Evolutionary conservation across 2,113 vertebrate species (phyloP).

Genomic region (Scomber colias): DNA sequence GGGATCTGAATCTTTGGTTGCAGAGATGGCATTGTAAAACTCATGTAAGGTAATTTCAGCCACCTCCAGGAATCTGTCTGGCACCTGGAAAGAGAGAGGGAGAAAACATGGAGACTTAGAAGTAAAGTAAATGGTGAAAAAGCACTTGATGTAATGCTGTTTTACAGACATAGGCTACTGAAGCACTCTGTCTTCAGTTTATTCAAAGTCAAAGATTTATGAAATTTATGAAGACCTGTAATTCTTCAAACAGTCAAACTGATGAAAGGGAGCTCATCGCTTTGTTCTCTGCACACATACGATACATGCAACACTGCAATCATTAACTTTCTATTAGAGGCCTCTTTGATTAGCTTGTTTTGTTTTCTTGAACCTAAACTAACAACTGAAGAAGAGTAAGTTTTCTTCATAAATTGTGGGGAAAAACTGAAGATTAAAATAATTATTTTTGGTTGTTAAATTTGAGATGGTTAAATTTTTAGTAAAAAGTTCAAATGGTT

Average conservation of each 20-base stretch:
- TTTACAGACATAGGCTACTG: neutral
- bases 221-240: slow-evolving; percentile 48
- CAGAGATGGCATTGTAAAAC: slow-evolving; percentile 92
- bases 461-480: neutral
- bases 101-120: neutral
- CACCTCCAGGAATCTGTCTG: slow-evolving; percentile 93
- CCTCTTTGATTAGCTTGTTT: slow-evolving; percentile 72
- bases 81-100: slow-evolving; percentile 85
- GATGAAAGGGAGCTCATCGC: slow-evolving; percentile 72
- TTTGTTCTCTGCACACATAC: slow-evolving; percentile 76
- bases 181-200: slow-evolving; percentile 11
- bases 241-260: slow-evolving; percentile 69
- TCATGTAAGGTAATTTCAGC: slow-evolving; percentile 93
- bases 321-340: slow-evolving; percentile 67
- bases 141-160: neutral
- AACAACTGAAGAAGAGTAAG: slow-evolving; percentile 8
- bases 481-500: neutral
- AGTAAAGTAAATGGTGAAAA: neutral
- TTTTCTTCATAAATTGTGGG: slow-evolving; percentile 13
- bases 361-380: slow-evolving; percentile 56
- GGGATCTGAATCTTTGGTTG: slow-evolving; percentile 92
- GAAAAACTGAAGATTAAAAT: slow-evolving; percentile 5
- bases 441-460: too few species aligned
- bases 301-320: slow-evolving; percentile 68
- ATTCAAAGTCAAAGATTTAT: slow-evolving; percentile 47